These are phyloP conservation scores for Pristionchus fissidentatus DNA, from an alignment of 2,888 invertebrate genomes.

Conservation along the genomic window DNA sequence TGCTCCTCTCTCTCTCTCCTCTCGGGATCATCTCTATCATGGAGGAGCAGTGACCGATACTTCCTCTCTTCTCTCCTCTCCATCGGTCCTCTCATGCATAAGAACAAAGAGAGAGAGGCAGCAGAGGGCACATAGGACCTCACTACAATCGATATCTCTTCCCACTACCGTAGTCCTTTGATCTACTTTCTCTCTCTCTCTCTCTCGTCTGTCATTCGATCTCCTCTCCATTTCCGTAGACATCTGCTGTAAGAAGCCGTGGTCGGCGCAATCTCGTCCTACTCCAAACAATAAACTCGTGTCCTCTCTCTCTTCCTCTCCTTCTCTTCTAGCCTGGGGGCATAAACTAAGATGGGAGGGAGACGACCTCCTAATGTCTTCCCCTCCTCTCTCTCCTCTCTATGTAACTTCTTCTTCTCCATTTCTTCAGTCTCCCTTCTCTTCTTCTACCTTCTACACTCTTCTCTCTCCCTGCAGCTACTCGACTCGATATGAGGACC, in stretches of 20 bases:
- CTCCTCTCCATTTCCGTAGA: slow-evolving; percentile 10
- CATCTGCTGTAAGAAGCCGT: slow-evolving; percentile 8
- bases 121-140: not conserved
- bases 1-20: slow-evolving; percentile 12
- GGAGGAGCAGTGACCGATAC: no score
- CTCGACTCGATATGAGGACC: slow-evolving; percentile 15
- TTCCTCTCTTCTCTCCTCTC: not conserved
- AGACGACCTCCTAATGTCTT: not conserved
- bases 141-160: not conserved
- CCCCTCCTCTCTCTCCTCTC: not conserved
- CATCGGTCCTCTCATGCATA: not conserved
- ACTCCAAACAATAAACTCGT: slow-evolving; percentile 15
- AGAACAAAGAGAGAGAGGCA: not conserved
- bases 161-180: slow-evolving; percentile 37
- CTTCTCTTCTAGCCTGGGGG: not conserved
- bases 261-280: not conserved
- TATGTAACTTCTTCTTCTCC: not conserved
- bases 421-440: not conserved
- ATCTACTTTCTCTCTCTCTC: not conserved
- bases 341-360: not conserved
- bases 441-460: not conserved
- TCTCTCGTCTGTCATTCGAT: slow-evolving; percentile 12
- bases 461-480: not conserved
- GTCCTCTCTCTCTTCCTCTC: not conserved
- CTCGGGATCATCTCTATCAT: slow-evolving; percentile 13